These are phyloP conservation scores for Mastigias papua DNA, from an alignment of 30 jellyfish, hydroid and myxozoan species.

Conservation along the genomic window DNA sequence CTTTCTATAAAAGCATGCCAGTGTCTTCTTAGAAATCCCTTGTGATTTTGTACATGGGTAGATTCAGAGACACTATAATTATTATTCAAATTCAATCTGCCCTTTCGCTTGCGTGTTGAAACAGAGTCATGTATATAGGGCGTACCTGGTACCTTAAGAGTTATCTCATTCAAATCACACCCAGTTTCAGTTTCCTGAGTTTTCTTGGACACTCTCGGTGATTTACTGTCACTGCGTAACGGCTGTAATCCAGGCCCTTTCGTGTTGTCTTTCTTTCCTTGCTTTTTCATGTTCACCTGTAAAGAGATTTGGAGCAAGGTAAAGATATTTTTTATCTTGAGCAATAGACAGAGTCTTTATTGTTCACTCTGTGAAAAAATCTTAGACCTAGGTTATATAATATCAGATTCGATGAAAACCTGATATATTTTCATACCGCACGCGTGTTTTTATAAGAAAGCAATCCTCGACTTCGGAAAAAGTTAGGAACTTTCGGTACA, in stretches of 20 bases:
- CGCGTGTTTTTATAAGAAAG: too few species aligned
- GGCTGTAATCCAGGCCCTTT: not conserved
- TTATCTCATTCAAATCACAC: not conserved
- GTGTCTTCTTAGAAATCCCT: not conserved
- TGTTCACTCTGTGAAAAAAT: too few species aligned
- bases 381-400: too few species aligned
- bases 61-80: not conserved
- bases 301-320: not conserved
- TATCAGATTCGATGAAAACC: too few species aligned
- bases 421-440: too few species aligned
- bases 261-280: not conserved
- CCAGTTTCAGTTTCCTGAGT: not conserved
- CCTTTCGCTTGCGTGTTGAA: not conserved
- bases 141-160: not conserved
- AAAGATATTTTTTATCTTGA: not conserved
- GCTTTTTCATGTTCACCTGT: too few species aligned
- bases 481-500: too few species aligned
- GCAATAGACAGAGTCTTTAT: too few species aligned
- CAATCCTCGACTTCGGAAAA: too few species aligned
- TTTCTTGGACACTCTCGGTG: not conserved
- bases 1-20: slow-evolving; percentile 9
- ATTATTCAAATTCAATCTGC: not conserved
- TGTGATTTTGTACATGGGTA: not conserved
- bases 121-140: not conserved
- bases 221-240: not conserved